A percentile compares a stretch with the other conserved stretches of the same genome.
phyloP scores from a whole-genome alignment of 2,113 vertebrate species.

The Calcarius ornatus region DNA sequence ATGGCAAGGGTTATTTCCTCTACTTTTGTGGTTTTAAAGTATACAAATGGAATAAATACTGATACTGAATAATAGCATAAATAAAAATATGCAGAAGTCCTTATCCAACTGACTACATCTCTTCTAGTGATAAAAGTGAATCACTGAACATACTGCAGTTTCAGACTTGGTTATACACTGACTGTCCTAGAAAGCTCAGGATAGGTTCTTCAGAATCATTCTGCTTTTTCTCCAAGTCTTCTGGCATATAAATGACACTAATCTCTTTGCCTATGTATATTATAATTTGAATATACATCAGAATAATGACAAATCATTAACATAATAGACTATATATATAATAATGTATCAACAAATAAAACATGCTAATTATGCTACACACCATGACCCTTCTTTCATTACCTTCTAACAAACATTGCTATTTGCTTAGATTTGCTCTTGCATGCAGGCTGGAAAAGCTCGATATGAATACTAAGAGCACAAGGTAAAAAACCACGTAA shows the following conservation, averaged over 20 bases:
- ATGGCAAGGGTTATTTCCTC: conserved; percentile 5
- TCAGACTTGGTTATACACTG: neutral
- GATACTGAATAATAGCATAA: neutral
- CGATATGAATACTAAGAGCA: neutral
- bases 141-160: neutral
- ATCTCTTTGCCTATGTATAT: neutral
- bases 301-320: neutral
- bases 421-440: neutral
- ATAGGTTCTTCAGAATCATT: neutral
- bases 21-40: neutral
- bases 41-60: neutral
- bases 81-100: neutral
- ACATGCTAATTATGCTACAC: neutral
- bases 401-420: neutral
- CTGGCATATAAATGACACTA: neutral
- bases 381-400: neutral
- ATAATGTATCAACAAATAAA: neutral
- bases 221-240: neutral
- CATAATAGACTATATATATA: neutral
- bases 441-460: neutral
- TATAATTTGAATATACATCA: neutral
- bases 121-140: neutral
- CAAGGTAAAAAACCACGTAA: neutral
- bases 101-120: neutral
- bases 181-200: neutral